A percentile compares a stretch with the other conserved stretches of the same genome.
phyloP scores from a whole-genome alignment of 2,113 vertebrate species.

The western clawed frog (Xenopus tropicalis) region DNA sequence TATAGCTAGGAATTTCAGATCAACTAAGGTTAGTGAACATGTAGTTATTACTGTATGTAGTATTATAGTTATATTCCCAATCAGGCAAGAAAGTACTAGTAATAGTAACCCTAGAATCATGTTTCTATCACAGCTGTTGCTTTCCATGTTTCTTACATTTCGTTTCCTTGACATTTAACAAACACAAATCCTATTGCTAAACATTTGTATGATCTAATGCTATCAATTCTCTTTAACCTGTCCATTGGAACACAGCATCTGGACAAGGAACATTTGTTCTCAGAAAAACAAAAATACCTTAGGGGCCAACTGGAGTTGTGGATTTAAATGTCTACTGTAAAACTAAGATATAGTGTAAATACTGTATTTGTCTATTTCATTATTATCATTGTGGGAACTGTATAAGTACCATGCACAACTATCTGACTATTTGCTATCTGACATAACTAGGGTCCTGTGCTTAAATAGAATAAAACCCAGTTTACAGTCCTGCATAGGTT shows the following conservation, averaged over 20 bases:
- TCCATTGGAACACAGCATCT: constrained; percentile 2
- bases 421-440: too few species aligned
- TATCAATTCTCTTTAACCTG: constrained; percentile 33
- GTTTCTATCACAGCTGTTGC: constrained; percentile 36
- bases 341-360: background rate
- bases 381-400: too few species aligned
- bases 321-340: background rate
- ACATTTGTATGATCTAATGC: constrained; percentile 16
- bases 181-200: constrained; percentile 33
- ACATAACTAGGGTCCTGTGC: too few species aligned
- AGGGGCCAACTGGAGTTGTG: background rate
- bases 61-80: background rate
- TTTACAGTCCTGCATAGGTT: too few species aligned
- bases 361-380: too few species aligned
- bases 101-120: constrained; percentile 7
- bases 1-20: too few species aligned
- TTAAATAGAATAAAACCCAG: too few species aligned
- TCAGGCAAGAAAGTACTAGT: constrained; percentile 8
- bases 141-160: constrained; percentile 21
- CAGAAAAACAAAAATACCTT: background rate
- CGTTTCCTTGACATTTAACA: constrained; percentile 43
- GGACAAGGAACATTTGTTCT: constrained; percentile 23
- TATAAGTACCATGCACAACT: too few species aligned
- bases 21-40: background rate
- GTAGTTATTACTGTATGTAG: background rate